Base-by-base conservation (phyloP, 2,888 invertebrate genomes). In the Hyppa rectilinea region DNA sequence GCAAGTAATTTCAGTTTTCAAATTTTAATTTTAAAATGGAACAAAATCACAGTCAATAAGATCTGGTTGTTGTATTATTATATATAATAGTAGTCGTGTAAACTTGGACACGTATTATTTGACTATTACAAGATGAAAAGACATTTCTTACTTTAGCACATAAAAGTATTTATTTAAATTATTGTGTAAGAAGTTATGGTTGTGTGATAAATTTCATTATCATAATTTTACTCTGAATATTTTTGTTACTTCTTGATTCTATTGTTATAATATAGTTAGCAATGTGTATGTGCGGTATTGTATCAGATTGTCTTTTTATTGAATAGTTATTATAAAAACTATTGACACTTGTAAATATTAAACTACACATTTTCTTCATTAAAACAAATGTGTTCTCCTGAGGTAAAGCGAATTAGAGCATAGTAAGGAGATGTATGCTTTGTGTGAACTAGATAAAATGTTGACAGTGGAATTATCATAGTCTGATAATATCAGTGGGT, bases 121-220 rank as follows among this genome's bases (percentile, higher is more conserved):
- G 59, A 80, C 43, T 76, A 45, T 26, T 47, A 49, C 4, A 26
- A 71, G 38, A 53, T 78, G 65, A 78, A 75, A 81, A 78, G 81
- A 81, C 78, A 81, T 71, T 62, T 77, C 78, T 20, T 31, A 10
- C n/a, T n/a, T 50, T 14, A 75, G 26, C 55, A 64, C 40, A 52
- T 58, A 73, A 31, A 65, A 58, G 56, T 78, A 78, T 70, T 62
- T 81, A 81, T 71, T 80, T 78, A 80, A 81, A 71, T 63, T 63
- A 71, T 62, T 78, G 29, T 43, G 40, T 78, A 66, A 56, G 40
- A 62, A 62, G 63, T 62, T 81, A 60, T 10, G 78, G 72, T 79
- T 79, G 60, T 81, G 78, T 81, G 78, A 64, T 78, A 80, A 40
- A 47, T 80, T 62, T 52, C 45, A 56, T 43, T 58, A 69, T 60